These are phyloP conservation scores for Ictalurus furcatus DNA, from an alignment of 2,113 vertebrate genomes.

Conservation along the genomic window DNA sequence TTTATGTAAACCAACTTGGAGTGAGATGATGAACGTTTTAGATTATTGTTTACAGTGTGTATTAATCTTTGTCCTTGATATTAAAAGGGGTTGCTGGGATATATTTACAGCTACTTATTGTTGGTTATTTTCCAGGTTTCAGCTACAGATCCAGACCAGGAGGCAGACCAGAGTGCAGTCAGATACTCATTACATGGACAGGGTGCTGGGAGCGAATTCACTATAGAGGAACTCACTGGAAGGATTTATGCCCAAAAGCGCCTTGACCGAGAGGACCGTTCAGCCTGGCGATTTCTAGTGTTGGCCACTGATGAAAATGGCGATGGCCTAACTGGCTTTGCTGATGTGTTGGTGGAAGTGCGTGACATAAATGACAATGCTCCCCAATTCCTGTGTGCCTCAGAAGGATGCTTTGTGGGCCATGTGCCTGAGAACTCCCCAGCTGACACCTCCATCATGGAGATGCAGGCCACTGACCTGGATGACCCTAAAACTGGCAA, in stretches of 20 bases:
- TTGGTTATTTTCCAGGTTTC: constrained; percentile 73
- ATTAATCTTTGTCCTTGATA: constrained; percentile 54
- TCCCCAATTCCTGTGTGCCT: constrained; percentile 80
- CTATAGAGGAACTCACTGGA: constrained; percentile 77
- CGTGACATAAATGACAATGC: constrained; percentile 82
- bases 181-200: constrained; percentile 84
- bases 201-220: constrained; percentile 80
- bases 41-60: constrained; percentile 50
- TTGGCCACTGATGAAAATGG: constrained; percentile 84
- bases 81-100: background rate
- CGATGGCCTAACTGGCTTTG: constrained; percentile 83
- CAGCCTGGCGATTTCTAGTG: constrained; percentile 81
- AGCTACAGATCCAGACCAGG: constrained; percentile 83
- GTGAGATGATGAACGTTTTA: constrained; percentile 53
- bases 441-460: constrained; percentile 82
- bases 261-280: constrained; percentile 80
- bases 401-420: constrained; percentile 78
- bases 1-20: constrained; percentile 66
- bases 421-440: constrained; percentile 81
- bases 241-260: constrained; percentile 74
- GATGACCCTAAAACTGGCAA: constrained; percentile 80
- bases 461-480: constrained; percentile 83
- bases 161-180: constrained; percentile 79
- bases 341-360: constrained; percentile 85
- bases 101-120: background rate